Conservation (phyloP, 2,113 vertebrate species). For the Podocnemis expansa region DNA sequence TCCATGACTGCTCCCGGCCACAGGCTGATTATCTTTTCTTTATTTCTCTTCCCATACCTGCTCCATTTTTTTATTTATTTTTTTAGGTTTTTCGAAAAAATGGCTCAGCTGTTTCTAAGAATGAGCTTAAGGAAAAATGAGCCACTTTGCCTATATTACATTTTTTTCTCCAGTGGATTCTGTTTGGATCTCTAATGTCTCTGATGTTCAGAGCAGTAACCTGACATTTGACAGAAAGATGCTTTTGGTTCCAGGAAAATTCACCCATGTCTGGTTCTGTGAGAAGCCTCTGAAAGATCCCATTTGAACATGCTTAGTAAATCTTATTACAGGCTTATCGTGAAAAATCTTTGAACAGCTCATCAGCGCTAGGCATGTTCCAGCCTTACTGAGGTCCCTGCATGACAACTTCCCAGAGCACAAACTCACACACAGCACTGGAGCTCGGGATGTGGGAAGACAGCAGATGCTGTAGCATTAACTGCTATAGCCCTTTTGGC, state of each 20-base stretch:
- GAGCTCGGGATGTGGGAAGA: not conserved
- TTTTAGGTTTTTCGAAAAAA: not conserved
- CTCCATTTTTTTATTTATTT: not conserved
- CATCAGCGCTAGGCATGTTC: not conserved
- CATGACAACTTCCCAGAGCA: not conserved
- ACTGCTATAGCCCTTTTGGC: not conserved
- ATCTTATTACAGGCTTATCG: not conserved
- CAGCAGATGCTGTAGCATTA: not conserved
- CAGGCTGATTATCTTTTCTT: not conserved
- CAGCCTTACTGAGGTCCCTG: not conserved
- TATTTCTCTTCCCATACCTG: not conserved
- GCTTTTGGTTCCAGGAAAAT: not conserved
- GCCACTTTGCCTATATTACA: not conserved
- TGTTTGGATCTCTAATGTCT: not conserved
- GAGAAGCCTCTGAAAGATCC: not conserved
- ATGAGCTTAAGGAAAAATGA: not conserved
- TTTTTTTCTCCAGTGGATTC: not conserved
- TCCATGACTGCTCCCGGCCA: not conserved
- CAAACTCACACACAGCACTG: not conserved
- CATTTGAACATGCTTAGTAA: fast-evolving
- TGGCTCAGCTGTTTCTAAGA: not conserved
- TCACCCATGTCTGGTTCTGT: not conserved
- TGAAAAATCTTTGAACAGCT: fast-evolving
- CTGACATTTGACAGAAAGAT: not conserved
- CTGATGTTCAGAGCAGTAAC: not conserved